Conservation (phyloP, 2,113 vertebrate species). For the Neolamprologus hecqui region DNA sequence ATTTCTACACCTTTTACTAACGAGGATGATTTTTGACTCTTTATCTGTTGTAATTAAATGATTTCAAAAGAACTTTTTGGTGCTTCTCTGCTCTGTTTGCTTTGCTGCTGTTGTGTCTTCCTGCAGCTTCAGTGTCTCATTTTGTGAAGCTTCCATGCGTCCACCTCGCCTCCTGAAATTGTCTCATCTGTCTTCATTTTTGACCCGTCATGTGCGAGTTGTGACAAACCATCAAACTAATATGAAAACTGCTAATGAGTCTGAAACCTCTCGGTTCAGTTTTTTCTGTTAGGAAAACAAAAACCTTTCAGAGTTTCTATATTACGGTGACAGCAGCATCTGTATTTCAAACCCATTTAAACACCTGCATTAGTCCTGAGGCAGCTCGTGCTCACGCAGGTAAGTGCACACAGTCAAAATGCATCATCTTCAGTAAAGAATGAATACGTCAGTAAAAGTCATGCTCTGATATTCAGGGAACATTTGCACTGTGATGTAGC, state of each 20-base stretch:
- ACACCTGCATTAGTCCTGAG: neutral
- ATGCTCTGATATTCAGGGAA: neutral
- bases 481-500: neutral
- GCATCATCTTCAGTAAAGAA: neutral
- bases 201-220: accelerated
- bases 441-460: neutral
- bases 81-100: neutral
- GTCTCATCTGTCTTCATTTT: neutral
- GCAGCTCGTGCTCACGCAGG: neutral
- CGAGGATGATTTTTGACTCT: constrained; percentile 48
- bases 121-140: neutral
- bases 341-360: neutral
- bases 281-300: neutral
- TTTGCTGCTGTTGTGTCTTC: constrained; percentile 14
- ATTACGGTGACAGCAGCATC: accelerated
- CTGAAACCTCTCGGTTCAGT: neutral
- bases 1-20: constrained; percentile 71
- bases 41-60: constrained; percentile 59
- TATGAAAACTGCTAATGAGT: neutral
- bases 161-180: neutral
- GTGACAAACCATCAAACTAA: neutral
- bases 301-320: neutral
- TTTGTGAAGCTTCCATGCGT: neutral
- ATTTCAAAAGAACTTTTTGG: constrained; percentile 59
- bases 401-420: neutral